phyloP scores from a whole-genome alignment of 37 sponge, comb jelly and placozoan species.

The Spongia lamella region DNA sequence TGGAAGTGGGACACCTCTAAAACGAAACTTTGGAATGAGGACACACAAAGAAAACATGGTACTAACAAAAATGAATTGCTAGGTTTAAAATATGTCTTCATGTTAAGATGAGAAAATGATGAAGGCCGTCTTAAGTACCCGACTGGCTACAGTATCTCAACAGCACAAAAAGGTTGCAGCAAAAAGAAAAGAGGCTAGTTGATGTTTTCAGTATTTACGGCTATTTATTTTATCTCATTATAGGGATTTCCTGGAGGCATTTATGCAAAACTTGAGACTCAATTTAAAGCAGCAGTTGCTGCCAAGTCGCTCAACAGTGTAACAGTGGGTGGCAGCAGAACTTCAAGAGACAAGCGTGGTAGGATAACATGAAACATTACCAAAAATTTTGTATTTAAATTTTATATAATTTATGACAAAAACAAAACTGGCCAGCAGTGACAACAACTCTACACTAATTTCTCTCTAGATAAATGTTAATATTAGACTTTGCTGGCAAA shows the following conservation, averaged over 20 bases:
- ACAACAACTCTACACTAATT: neutral
- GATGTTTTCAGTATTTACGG: neutral
- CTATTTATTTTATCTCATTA: neutral
- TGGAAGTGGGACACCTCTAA: slow-evolving; percentile 74
- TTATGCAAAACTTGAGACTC: slow-evolving; percentile 48
- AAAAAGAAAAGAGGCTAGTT: neutral
- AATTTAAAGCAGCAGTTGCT: slow-evolving; percentile 53
- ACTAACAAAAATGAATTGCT: neutral
- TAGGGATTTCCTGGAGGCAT: slow-evolving; percentile 48
- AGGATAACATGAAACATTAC: too few relatives aligned
- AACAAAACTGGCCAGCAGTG: slow-evolving; percentile 12
- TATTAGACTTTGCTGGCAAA: slow-evolving; percentile 73
- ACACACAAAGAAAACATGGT: slow-evolving; percentile 79
- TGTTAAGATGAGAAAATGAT: slow-evolving; percentile 24
- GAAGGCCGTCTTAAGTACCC: neutral
- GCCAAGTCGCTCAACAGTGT: slow-evolving; percentile 6
- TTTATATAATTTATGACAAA: neutral
- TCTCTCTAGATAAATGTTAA: neutral
- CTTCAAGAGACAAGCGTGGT: too few relatives aligned
- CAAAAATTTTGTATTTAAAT: too few relatives aligned
- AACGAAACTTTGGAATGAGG: slow-evolving; percentile 69
- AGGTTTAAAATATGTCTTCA: neutral
- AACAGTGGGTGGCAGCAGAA: too few relatives aligned
- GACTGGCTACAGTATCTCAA: neutral
- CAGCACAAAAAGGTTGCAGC: neutral